phyloP scores from a whole-genome alignment of 2,888 invertebrate genomes.

The Tigriopus californicus region DNA sequence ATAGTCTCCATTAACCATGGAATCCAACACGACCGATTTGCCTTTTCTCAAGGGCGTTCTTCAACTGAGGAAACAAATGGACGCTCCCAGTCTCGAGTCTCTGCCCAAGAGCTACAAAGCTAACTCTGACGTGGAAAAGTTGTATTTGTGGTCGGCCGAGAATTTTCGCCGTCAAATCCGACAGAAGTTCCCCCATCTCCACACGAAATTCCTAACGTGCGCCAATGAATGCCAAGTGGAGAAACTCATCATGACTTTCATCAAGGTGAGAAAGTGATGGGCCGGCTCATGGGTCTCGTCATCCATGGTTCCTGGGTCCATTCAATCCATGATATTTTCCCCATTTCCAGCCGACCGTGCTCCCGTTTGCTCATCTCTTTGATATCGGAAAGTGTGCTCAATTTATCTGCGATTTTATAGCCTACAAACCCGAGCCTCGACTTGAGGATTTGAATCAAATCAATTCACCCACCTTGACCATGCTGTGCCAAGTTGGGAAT shows the following conservation, averaged over 20 bases:
- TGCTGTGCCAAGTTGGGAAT: neutral
- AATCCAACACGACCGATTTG: neutral
- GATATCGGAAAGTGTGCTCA: neutral
- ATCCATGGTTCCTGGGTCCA: no score
- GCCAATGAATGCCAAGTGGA: constrained; percentile 4
- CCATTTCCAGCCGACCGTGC: constrained; percentile 8
- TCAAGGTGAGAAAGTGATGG: neutral
- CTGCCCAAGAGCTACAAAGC: constrained; percentile 6
- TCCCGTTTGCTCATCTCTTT: constrained; percentile 10
- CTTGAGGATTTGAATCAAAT: neutral
- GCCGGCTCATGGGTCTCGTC: neutral
- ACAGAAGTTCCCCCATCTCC: constrained; percentile 1
- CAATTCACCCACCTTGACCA: constrained; percentile 2
- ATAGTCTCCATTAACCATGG: no score
- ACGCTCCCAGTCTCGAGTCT: neutral
- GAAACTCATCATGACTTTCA: constrained; percentile 3
- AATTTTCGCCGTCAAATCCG: constrained; percentile 1
- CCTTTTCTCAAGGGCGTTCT: constrained; percentile 5
- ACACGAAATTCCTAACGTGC: neutral
- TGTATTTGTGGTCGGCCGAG: constrained; percentile 12
- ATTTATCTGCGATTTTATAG: constrained; percentile 6
- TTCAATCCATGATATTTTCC: no score
- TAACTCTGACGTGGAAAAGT: neutral
- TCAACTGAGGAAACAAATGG: constrained; percentile 12
- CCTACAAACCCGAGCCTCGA: neutral